Evolutionary conservation across 2,113 vertebrate species (phyloP).

Genomic region (Limanda limanda): DNA sequence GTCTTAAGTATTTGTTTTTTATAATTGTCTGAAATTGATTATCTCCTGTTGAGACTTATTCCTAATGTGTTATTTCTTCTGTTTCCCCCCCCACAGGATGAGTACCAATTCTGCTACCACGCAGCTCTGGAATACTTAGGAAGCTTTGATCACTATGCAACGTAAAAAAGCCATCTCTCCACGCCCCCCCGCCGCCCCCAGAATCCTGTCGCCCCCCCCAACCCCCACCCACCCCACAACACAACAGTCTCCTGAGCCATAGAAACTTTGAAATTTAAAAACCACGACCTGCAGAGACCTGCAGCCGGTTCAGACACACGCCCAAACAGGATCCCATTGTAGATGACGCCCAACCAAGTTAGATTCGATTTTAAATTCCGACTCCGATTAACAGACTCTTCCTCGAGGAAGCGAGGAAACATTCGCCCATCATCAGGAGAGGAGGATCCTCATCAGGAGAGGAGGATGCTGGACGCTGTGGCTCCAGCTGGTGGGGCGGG

Average conservation of each 20-base stretch:
- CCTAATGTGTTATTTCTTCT: slow-evolving; percentile 11
- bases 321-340: slow-evolving; percentile 56
- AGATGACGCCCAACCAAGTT: slow-evolving; percentile 44
- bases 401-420: slow-evolving; percentile 51
- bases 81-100: slow-evolving; percentile 85
- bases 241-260: slow-evolving; percentile 88
- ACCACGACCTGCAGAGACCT: slow-evolving; percentile 72
- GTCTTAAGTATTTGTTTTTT: too few species aligned
- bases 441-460: slow-evolving; percentile 55
- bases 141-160: slow-evolving; percentile 99
- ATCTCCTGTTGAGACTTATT: too few species aligned
- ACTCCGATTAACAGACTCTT: slow-evolving; percentile 62
- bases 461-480: slow-evolving; percentile 73
- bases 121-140: slow-evolving; percentile 98
- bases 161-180: slow-evolving; percentile 95
- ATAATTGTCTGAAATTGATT: too few species aligned
- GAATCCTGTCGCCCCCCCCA: slow-evolving; percentile 78
- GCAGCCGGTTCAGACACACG: slow-evolving; percentile 45
- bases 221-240: slow-evolving; percentile 69
- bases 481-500: slow-evolving; percentile 77
- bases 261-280: slow-evolving; percentile 85
- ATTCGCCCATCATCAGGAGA: slow-evolving; percentile 35
- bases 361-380: slow-evolving; percentile 50
- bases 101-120: slow-evolving; percentile 99
- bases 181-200: slow-evolving; percentile 70